Base-by-base conservation (phyloP, 2,797 vertebrate genomes). In the Staurois parvus region DNA sequence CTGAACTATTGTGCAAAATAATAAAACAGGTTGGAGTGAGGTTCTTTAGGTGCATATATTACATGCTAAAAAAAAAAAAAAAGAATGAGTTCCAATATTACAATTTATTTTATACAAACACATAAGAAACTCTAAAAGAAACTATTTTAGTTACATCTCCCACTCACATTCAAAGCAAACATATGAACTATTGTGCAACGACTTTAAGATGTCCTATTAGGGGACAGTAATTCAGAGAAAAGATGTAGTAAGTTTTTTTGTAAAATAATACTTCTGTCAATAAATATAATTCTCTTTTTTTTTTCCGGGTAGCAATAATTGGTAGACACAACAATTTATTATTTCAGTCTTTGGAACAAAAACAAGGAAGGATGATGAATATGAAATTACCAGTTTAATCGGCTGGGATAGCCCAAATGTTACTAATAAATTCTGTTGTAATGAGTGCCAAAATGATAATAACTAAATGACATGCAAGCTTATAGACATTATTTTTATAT, bases 401-500 rank as follows among this genome's bases (percentile, higher is more conserved):
- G 30, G 19, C 15, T 62, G 74, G 40, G 19, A 76, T 11, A n/a
- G 29, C 19, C 52, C 21, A 28, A 32, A 32, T 30, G 15, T 34
- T 70, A 24, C 34, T 48, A 64, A 32, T 68, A 26, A 68, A 79
- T 30, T 17, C n/a, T 45, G 13, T 32, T 40, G 34, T 52, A 80
- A 12, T 9, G 17, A 70, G 85, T 83, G 85, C 85, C 85, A 86
- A 86, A 86, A 72, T 52, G 2, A 42, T 42, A 79, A 24, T 48
- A 81, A 48, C 19, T 59, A 81, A 80, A 83, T 79, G 59, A 28
- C 1, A 42, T 37, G 21, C 29, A 73, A 81, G 29, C 56, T 72
- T 29, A 45, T 34, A 80, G 8, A 21, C 10, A 34, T 32, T 62
- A 42, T 73, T 77, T 67, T 34, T 52, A 34, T 8, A n/a, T 29